Evolutionary conservation across 1,140 invertebrate species (phyloP).

Genomic region (Sitobion miscanthi): DNA sequence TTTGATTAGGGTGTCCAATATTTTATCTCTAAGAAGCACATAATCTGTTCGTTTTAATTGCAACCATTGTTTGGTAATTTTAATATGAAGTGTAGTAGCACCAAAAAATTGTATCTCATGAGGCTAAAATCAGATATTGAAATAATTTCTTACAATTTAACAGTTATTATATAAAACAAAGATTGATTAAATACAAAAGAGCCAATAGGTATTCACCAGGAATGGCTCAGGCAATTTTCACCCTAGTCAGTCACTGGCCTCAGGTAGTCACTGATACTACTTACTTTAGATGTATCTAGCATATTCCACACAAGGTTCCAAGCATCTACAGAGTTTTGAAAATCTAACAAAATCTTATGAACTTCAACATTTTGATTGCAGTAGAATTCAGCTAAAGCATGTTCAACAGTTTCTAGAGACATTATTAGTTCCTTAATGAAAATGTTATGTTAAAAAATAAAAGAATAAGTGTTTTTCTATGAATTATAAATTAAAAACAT

Average conservation of each 20-base stretch:
- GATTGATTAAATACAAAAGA: no score
- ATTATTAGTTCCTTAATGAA: background rate
- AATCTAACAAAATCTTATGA: conserved; percentile 81
- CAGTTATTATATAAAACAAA: background rate
- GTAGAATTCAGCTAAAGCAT: conserved; percentile 59
- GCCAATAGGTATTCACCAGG: no score
- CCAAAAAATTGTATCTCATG: conserved; percentile 92
- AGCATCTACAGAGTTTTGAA: conserved; percentile 81
- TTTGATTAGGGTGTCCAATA: conserved; percentile 75
- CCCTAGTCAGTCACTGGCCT: background rate
- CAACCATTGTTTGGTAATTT: conserved; percentile 84
- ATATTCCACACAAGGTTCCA: conserved; percentile 91
- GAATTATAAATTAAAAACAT: background rate
- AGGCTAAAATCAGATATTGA: conserved; percentile 66
- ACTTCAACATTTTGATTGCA: conserved; percentile 69
- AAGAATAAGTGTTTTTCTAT: background rate
- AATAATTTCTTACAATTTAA: background rate
- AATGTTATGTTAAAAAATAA: background rate
- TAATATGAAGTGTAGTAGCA: conserved; percentile 84
- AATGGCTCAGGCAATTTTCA: background rate
- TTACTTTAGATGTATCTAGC: conserved; percentile 78
- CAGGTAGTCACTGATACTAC: conserved; percentile 57
- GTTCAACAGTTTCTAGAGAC: conserved; percentile 36
- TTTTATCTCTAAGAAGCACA: conserved; percentile 74
- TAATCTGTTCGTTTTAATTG: conserved; percentile 82